Conservation (phyloP, 1,140 invertebrate species). For the Drosophila parabipectinata region DNA sequence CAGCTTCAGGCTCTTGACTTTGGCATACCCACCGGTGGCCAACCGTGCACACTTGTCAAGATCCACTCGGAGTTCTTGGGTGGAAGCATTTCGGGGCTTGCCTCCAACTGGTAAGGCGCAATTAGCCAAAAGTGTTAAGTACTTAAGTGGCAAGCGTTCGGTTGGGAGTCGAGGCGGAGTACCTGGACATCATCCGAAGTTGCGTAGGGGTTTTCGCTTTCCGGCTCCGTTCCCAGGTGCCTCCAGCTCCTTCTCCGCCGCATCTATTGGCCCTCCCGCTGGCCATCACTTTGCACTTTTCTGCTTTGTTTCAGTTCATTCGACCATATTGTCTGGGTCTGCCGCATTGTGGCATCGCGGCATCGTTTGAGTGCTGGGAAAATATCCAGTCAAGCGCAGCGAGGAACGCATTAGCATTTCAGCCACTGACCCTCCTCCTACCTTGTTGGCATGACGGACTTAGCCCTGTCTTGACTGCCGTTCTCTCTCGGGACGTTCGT, state of each 20-base stretch:
- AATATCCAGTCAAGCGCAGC: constrained; percentile 76
- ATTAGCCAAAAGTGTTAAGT: constrained; percentile 82
- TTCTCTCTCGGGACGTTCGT: constrained; percentile 54
- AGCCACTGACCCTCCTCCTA: constrained; percentile 37
- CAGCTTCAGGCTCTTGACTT: constrained; percentile 34
- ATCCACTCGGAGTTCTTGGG: constrained; percentile 27
- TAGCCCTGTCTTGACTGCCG: constrained; percentile 31
- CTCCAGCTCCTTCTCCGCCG: not conserved
- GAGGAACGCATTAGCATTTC: constrained; percentile 80
- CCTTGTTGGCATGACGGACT: constrained; percentile 66
- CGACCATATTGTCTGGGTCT: constrained; percentile 73
- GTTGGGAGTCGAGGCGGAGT: constrained; percentile 45
- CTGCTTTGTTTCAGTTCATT: constrained; percentile 81
- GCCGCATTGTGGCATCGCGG: constrained; percentile 32
- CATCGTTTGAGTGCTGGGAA: constrained; percentile 80
- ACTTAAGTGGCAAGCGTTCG: constrained; percentile 68
- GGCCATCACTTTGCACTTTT: constrained; percentile 74
- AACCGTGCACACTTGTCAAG: constrained; percentile 61
- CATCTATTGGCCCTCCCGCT: not conserved
- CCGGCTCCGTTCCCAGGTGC: constrained; percentile 42
- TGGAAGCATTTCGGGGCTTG: constrained; percentile 61
- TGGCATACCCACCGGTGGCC: constrained; percentile 48
- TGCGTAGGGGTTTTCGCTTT: constrained; percentile 77
- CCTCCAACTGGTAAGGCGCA: constrained; percentile 52
- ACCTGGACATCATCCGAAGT: constrained; percentile 41